These are phyloP conservation scores for Sarcoramphus papa DNA, from an alignment of 2,797 vertebrate genomes.

Conservation along the genomic window DNA sequence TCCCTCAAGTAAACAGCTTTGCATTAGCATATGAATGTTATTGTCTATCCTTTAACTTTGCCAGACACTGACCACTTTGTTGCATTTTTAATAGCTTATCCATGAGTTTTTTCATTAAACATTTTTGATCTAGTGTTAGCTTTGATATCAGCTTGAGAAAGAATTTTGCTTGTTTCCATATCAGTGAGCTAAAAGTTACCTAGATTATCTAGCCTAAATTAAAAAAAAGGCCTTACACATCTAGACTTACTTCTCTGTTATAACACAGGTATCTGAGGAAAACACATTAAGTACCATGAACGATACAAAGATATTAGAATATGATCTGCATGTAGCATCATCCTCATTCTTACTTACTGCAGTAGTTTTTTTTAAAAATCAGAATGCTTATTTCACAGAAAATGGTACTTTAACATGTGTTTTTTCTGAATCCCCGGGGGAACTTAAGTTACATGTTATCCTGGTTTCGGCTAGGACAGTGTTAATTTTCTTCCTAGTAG, in stretches of 20 bases:
- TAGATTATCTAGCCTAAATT: background rate
- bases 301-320: background rate
- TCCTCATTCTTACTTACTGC: background rate
- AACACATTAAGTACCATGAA: background rate
- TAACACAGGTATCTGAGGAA: background rate
- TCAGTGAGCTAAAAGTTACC: background rate
- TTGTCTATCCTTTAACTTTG: conserved; percentile 35
- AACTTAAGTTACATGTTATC: background rate
- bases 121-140: conserved; percentile 25
- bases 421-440: background rate
- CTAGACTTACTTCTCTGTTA: background rate
- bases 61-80: conserved; percentile 51
- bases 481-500: too few relatives aligned
- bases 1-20: conserved; percentile 49
- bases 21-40: conserved; percentile 43
- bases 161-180: background rate
- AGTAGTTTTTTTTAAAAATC: background rate
- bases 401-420: background rate
- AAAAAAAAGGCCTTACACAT: background rate
- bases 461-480: too few relatives aligned
- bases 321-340: background rate
- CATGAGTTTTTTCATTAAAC: conserved; percentile 11
- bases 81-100: conserved; percentile 41
- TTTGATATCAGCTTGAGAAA: conserved; percentile 33
- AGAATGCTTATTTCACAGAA: background rate